Base-by-base conservation (phyloP, 2,113 vertebrate genomes). In the Psettodes erumei region DNA sequence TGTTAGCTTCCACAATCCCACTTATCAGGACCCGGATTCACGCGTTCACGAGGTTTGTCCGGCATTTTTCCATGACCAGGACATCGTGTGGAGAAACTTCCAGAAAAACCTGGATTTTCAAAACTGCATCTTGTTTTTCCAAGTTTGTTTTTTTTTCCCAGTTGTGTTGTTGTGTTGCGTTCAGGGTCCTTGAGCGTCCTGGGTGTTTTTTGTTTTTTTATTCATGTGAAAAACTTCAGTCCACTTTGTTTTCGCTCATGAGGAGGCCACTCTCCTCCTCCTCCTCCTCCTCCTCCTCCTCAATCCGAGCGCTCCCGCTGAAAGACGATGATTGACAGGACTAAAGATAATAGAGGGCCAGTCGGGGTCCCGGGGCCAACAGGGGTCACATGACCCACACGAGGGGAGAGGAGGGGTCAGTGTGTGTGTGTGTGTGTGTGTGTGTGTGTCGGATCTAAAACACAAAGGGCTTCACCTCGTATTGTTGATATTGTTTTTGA, bases 251-350 rank as follows among this genome's bases (percentile, higher is more conserved):
- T n/a, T n/a, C n/a, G n/a, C n/a, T n/a, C n/a, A n/a, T 21, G 43
- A 48, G 23, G 48, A 50, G 48, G 5, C 48, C 4, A 25, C 45
- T 40, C 32, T 45, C 45, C 70, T 38, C 33, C 11, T 55, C 54
- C 19, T 45, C 18, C 6, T 18, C 8, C 19, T 45, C 42, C 7
- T 1, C 15, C 15, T 45, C 42, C 19, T 45, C 42, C 18, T 61
- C 45, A 27, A 15, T 27, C 16, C 28, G 15, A 35, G 43, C 10
- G 37, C 18, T 21, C 58, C 18, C 8, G 3, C 63, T 76, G 15
- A 53, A 48, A 45, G 33, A 69, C 8, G 50, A 50, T 86, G 85
- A 84, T 71, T 87, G 85, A 76, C 82, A 82, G 78, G 37, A 33
- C 25, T 48, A 54, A 66, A 64, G 71, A 83, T 75, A 70, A 81